Conservation (phyloP, 2,888 invertebrate genomes). For the Anagyrus pseudococci region DNA sequence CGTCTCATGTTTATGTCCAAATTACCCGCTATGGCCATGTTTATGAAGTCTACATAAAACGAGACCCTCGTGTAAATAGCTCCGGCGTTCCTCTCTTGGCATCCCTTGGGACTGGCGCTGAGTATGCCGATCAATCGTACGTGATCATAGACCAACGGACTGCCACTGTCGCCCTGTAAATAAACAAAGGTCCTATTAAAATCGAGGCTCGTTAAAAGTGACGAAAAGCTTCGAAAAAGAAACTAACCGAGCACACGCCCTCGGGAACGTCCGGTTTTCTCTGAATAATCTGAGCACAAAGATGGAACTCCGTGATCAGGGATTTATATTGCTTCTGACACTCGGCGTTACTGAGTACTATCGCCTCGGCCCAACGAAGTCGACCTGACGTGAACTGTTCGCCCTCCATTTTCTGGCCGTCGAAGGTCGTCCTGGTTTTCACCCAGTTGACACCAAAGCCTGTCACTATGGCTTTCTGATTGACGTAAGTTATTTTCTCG, state of each 20-base stretch:
- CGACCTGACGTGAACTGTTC: background rate
- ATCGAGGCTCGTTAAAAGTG: too few species aligned
- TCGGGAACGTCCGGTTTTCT: background rate
- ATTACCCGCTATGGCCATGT: slow-evolving; percentile 4
- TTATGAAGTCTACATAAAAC: background rate
- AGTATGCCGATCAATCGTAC: background rate
- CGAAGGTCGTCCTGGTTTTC: background rate
- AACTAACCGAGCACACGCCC: slow-evolving; percentile 26
- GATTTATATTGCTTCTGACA: background rate
- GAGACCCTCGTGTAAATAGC: background rate
- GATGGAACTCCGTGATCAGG: background rate
- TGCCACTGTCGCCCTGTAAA: slow-evolving; percentile 9
- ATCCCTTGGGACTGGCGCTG: background rate
- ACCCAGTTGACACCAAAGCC: slow-evolving; percentile 7
- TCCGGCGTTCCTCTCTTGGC: background rate
- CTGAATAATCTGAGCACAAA: slow-evolving; percentile 5
- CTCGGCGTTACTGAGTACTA: background rate
- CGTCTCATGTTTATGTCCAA: too few species aligned
- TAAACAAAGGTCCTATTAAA: too few species aligned
- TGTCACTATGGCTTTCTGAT: background rate
- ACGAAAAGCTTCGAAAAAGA: too few species aligned
- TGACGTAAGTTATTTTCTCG: background rate
- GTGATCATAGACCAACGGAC: slow-evolving; percentile 1
- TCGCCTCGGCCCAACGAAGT: background rate
- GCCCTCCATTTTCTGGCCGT: background rate